phyloP scores from a whole-genome alignment of 92 coral and sea anemone genomes.

The Epizoanthus stellaris region DNA sequence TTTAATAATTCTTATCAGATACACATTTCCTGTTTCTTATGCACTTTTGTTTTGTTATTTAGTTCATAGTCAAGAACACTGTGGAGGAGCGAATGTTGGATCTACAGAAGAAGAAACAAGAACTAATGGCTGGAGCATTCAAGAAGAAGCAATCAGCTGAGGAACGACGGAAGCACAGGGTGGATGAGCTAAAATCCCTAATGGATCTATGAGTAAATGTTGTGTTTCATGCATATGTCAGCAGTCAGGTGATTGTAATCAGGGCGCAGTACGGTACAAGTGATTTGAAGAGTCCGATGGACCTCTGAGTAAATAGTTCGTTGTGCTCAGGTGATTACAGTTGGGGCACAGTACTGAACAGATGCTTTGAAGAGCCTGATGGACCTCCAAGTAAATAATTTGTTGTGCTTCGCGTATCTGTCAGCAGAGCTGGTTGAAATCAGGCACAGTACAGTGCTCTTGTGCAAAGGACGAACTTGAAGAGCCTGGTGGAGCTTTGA shows the following conservation, averaged over 20 bases:
- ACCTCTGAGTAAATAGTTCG: background rate
- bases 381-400: too few species aligned
- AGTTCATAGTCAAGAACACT: conserved; percentile 82
- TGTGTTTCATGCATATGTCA: too few species aligned
- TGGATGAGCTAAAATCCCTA: conserved; percentile 62
- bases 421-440: too few species aligned
- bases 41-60: background rate
- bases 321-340: background rate
- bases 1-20: too few species aligned
- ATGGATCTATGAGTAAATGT: conserved; percentile 62
- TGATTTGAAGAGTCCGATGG: background rate
- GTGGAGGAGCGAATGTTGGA: conserved; percentile 90
- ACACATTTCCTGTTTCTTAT: too few species aligned
- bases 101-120: conserved; percentile 81
- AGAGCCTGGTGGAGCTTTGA: too few species aligned
- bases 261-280: background rate
- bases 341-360: too few species aligned
- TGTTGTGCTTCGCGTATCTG: too few species aligned
- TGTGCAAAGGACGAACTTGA: too few species aligned
- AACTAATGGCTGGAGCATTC: conserved; percentile 82
- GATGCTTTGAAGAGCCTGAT: too few species aligned
- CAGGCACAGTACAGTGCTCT: too few species aligned
- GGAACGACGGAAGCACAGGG: conserved; percentile 74
- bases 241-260: background rate
- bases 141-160: conserved; percentile 74